Base-by-base conservation (phyloP, 2,113 vertebrate genomes). In the Micronisus gabar region DNA sequence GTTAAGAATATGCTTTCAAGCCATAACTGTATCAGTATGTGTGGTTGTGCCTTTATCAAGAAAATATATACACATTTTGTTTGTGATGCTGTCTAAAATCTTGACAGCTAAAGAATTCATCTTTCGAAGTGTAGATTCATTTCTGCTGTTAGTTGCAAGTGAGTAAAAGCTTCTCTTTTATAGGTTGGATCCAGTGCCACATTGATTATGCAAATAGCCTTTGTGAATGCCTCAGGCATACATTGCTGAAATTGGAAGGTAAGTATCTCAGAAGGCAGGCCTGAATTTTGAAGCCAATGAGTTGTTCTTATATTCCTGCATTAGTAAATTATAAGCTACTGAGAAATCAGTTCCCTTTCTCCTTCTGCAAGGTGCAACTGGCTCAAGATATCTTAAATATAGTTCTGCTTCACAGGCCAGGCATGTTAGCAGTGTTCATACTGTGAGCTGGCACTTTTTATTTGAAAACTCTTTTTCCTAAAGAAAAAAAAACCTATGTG, bases 1-100 rank as follows among this genome's bases (percentile, higher is more conserved):
- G 91, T 91, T 98, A 97, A 98, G 93, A 96, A 97, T 92, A 96
- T 94, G 96, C 97, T 98, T 98, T 98, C 95, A 97, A 98, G 88
- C 86, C 91, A 29, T 94, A 97, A 97, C 86, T 96, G 61, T 96
- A 97, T 97, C 96, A 92, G 88, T 89, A 93, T 82, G 85, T 81
- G 78, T 90, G 85, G 91, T 89, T 98, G 91, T 84, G 92, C 91
- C 78, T 97, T 98, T 97, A 90, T 93, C 88, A 93, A 93, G 89
- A 95, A 97, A 94, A 97, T 87, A 96, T 50, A 96, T n/a, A 96
- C 87, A 94, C 89, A 70, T 96, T 97, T 95, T 97, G 84, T 94
- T 93, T 98, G 92, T 94, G 90, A 94, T 97, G 96, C 91, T 98
- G 97, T 98, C 97, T 97, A 96, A 98, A 96, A 81, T 95, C 82